A percentile compares a stretch with the other conserved stretches of the same genome.
Evolutionary conservation across 1,140 invertebrate genomes (phyloP).

Genomic region (Pachypeltis micranthus): DNA sequence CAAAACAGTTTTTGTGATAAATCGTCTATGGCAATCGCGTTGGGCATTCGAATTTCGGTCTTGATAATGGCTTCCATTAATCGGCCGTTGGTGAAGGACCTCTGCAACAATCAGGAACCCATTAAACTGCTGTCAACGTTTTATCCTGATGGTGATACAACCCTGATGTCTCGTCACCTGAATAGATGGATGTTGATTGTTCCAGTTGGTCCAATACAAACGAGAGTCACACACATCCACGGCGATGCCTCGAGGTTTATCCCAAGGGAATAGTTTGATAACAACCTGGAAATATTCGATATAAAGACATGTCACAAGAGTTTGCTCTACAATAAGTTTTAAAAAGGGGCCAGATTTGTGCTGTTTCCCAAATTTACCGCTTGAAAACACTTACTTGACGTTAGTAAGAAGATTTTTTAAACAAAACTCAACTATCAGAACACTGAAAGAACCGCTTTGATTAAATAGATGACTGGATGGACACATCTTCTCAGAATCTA

Average conservation of each 20-base stretch:
- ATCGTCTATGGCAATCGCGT: conserved; percentile 64
- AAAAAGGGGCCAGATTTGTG: no score
- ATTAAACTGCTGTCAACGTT: no score
- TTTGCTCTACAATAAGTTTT: neutral
- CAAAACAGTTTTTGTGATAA: conserved; percentile 50
- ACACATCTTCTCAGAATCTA: no score
- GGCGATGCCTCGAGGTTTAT: conserved; percentile 72
- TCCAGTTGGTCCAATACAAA: conserved; percentile 79
- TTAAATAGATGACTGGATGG: no score
- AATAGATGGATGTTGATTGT: conserved; percentile 54
- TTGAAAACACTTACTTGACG: no score
- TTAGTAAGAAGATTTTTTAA: no score
- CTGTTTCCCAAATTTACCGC: no score
- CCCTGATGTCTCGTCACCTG: no score
- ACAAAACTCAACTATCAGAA: no score
- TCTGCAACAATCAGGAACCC: no score
- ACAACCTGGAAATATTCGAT: conserved; percentile 47
- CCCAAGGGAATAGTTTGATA: conserved; percentile 50
- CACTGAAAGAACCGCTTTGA: no score
- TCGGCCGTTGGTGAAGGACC: conserved; percentile 52
- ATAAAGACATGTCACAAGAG: neutral
- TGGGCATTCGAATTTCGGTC: conserved; percentile 70
- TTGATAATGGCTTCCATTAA: conserved; percentile 53
- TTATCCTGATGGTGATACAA: no score
- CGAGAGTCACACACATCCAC: conserved; percentile 57